Evolutionary conservation across 1,140 invertebrate genomes (phyloP).

Genomic region (Anoplolepis gracilipes): DNA sequence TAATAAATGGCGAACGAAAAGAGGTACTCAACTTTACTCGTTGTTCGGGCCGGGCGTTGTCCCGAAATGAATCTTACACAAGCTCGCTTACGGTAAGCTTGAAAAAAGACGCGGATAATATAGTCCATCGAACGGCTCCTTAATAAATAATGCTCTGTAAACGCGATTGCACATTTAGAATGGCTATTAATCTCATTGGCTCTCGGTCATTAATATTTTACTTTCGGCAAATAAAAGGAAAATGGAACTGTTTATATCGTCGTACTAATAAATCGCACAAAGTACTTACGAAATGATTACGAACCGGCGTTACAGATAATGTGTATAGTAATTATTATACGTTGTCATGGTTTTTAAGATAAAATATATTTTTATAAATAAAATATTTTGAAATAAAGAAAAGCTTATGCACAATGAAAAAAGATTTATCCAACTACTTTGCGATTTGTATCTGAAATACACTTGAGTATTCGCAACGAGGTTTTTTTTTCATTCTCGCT

Average conservation of each 20-base stretch:
- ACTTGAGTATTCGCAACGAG: neutral
- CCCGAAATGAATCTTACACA: constrained; percentile 3
- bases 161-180: constrained; percentile 36
- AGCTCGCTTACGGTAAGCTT: neutral
- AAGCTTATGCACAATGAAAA: neutral
- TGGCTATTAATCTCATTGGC: constrained; percentile 31
- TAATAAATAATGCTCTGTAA: constrained; percentile 43
- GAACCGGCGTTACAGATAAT: neutral
- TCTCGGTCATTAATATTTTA: constrained; percentile 41
- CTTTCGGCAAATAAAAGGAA: constrained; percentile 12
- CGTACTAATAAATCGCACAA: neutral
- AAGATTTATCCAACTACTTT: neutral
- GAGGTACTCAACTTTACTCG: neutral
- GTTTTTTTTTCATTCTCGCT: neutral
- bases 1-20: neutral
- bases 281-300: neutral
- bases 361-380: constrained; percentile 11
- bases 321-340: neutral
- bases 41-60: neutral
- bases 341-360: neutral
- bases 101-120: constrained; percentile 25
- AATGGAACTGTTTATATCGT: neutral
- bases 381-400: neutral
- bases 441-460: neutral
- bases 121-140: neutral